Evolutionary conservation across 1,140 invertebrate species (phyloP), one percentile per base, ranked within the genome.

Genomic region (Ylistrum balloti): DNA sequence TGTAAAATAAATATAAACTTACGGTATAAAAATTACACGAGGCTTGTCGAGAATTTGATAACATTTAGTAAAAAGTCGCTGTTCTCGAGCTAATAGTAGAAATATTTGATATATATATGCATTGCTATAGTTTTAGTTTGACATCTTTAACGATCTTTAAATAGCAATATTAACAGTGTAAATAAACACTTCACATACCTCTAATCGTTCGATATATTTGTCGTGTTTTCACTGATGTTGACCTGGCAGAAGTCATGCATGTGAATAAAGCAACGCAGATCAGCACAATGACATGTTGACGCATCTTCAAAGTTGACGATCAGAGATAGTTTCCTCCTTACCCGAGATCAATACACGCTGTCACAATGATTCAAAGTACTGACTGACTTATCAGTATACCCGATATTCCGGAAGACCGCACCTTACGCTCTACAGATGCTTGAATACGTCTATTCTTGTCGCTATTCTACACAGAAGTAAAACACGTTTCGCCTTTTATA

Each of bases 401-500:
- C 45, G 45, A 48, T 48, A n/a, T n/a, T n/a, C n/a, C n/a, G n/a
- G n/a, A n/a, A n/a, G n/a, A n/a, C n/a, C n/a, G n/a, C n/a, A n/a
- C n/a, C n/a, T n/a, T n/a, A n/a, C n/a, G n/a, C n/a, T n/a, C n/a
- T 1, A 22, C 11, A 17, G 20, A 48, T 48, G 45, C 22, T 48
- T 10, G 35, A 5, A 5, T 38, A 38, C 5, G 5, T 38, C 5
- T 38, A 5, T 38, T 13, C 35, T 38, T 5, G 45, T 20, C 22
- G 20, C 3, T 48, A 48, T 20, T 48, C 45, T 48, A 48, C 15
- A 9, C 13, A 17, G 45, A 28, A 74, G n/a, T n/a, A n/a, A n/a
- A n/a, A n/a, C n/a, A n/a, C n/a, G n/a, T n/a, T n/a, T 74, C 22
- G 56, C 56, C 56, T 74, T 74, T 74, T 74, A 74, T 74, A 74